A percentile compares a stretch with the other conserved stretches of the same genome.
Conservation (phyloP, 2,888 invertebrate species). For the Parnassius orleans region DNA sequence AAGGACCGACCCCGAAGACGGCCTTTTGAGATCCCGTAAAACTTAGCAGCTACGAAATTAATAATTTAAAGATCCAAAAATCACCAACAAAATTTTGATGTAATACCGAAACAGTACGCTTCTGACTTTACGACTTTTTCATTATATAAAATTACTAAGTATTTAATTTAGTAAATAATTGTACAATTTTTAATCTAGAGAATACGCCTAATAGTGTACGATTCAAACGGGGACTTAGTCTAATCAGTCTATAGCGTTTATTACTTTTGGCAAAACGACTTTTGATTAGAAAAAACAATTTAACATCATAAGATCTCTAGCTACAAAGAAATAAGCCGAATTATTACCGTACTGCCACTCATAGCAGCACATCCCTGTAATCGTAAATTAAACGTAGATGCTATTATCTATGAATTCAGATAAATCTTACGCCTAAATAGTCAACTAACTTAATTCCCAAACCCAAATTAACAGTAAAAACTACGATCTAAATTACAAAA, state of each 20-base stretch:
- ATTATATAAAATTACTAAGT: conserved; percentile 50
- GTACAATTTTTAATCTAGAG: conserved; percentile 71
- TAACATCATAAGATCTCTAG: conserved; percentile 44
- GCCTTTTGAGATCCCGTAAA: conserved; percentile 66
- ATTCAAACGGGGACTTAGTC: conserved; percentile 76
- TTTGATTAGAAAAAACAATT: conserved; percentile 44
- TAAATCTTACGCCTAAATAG: conserved; percentile 74
- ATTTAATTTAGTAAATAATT: conserved; percentile 75
- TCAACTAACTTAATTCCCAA: conserved; percentile 78
- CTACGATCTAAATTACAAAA: conserved; percentile 72
- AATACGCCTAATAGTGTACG: conserved; percentile 81
- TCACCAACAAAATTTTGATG: conserved; percentile 64
- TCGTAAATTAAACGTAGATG: conserved; percentile 71
- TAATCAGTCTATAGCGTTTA: conserved; percentile 81
- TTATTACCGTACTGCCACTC: conserved; percentile 57
- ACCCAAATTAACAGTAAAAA: conserved; percentile 79
- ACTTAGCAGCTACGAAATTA: conserved; percentile 59
- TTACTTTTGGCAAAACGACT: conserved; percentile 73
- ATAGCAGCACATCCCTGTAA: conserved; percentile 79
- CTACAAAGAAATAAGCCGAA: conserved; percentile 57
- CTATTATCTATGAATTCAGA: conserved; percentile 77
- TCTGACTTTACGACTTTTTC: conserved; percentile 55
- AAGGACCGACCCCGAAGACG: conserved; percentile 38
- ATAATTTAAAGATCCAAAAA: conserved; percentile 61
- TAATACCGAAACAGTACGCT: conserved; percentile 62